Percentiles rank a stretch among this genome's conserved stretches.
Evolutionary conservation across 2,888 invertebrate genomes (phyloP).

Genomic region (Aricia artaxerxes): DNA sequence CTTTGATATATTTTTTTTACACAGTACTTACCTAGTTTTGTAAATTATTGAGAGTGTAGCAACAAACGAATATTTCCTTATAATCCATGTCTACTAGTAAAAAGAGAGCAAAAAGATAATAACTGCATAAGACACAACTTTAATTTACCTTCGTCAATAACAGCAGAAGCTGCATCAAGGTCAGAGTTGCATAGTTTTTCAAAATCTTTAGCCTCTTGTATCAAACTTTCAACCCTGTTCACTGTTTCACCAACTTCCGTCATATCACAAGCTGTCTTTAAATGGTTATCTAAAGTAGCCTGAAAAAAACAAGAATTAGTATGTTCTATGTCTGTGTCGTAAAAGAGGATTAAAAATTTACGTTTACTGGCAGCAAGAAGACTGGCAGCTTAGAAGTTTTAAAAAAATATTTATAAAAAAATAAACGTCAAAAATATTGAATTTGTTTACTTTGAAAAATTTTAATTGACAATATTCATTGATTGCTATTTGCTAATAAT

Average conservation of each 20-base stretch:
- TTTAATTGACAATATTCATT: background rate
- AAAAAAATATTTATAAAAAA: background rate
- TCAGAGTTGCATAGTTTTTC: conserved; percentile 90
- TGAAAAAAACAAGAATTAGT: conserved; percentile 53
- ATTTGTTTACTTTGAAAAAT: background rate
- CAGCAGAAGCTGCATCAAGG: conserved; percentile 89
- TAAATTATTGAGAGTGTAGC: too few species aligned
- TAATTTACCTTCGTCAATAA: conserved; percentile 83
- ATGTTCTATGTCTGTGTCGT: background rate
- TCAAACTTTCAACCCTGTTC: conserved; percentile 87
- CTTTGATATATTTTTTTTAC: too few species aligned
- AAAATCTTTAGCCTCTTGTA: conserved; percentile 88
- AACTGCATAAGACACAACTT: background rate
- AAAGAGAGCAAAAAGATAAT: background rate
- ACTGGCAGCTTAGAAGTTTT: conserved; percentile 1
- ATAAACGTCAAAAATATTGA: conserved; percentile 21
- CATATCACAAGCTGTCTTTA: conserved; percentile 90
- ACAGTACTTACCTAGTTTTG: too few species aligned
- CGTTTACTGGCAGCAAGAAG: conserved; percentile 1
- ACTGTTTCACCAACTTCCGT: conserved; percentile 95
- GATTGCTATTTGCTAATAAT: background rate
- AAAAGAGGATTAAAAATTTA: background rate
- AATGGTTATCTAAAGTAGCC: conserved; percentile 88
- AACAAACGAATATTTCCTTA: too few species aligned
- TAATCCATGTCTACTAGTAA: background rate